Percentiles rank a stretch among this genome's conserved stretches.
Evolutionary conservation across 2,888 invertebrate species (phyloP).

Genomic region (Lasioglossum figueresi): DNA sequence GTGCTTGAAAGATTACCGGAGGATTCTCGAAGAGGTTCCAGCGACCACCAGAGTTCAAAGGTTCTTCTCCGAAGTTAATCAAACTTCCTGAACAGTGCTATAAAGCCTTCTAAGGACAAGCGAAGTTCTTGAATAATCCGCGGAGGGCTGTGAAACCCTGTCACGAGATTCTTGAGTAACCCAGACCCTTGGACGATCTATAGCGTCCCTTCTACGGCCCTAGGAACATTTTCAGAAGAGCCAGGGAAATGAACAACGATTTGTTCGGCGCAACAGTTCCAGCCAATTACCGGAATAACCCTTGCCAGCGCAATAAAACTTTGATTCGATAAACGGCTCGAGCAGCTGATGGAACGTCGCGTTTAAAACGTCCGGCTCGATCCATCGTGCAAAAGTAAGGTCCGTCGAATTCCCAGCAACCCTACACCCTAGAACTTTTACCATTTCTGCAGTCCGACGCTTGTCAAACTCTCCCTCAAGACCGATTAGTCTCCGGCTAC

Average conservation of each 20-base stretch:
- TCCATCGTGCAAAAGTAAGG: neutral
- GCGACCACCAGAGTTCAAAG: neutral
- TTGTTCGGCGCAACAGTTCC: neutral
- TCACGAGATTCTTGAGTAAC: neutral
- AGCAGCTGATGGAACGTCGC: neutral
- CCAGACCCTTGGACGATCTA: neutral
- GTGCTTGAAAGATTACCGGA: neutral
- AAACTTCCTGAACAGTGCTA: neutral
- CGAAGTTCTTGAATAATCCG: neutral
- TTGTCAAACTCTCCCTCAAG: conserved; percentile 39
- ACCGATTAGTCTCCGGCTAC: conserved; percentile 41
- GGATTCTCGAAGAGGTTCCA: neutral
- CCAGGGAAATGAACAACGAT: neutral
- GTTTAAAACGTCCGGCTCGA: neutral
- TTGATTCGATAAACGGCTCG: neutral
- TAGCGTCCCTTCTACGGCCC: neutral
- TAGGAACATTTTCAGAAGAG: neutral
- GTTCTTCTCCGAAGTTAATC: neutral
- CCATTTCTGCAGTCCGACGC: conserved; percentile 28
- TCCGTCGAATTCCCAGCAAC: conserved; percentile 9
- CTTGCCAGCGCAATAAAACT: neutral
- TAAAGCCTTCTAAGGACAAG: neutral
- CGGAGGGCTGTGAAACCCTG: neutral
- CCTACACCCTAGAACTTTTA: conserved; percentile 5
- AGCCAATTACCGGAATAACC: neutral